Evolutionary conservation across 2,113 vertebrate genomes (phyloP).

Genomic region (Sander lucioperca): DNA sequence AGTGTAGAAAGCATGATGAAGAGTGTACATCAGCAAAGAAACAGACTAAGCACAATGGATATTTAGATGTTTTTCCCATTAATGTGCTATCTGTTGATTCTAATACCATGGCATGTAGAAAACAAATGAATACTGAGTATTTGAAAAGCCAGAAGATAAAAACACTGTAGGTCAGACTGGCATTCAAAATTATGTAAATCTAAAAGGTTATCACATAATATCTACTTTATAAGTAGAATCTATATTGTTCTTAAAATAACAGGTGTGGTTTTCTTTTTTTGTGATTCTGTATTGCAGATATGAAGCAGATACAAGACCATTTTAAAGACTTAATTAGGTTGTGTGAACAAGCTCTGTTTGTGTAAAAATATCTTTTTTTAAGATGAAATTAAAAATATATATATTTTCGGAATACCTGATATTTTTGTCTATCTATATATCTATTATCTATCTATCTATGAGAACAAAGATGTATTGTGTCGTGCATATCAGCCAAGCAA

Average conservation of each 20-base stretch:
- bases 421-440: background rate
- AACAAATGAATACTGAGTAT: constrained; percentile 84
- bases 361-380: constrained; percentile 31
- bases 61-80: background rate
- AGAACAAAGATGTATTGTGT: constrained; percentile 23
- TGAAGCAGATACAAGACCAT: constrained; percentile 18
- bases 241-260: constrained; percentile 30
- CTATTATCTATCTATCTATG: background rate
- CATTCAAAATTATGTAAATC: constrained; percentile 77
- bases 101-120: constrained; percentile 19
- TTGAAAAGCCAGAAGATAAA: constrained; percentile 50
- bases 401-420: constrained; percentile 16
- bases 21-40: background rate
- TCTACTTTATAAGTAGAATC: constrained; percentile 87
- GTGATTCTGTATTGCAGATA: constrained; percentile 40
- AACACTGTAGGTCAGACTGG: constrained; percentile 32
- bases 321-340: constrained; percentile 8
- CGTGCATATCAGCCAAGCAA: background rate
- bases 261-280: constrained; percentile 39
- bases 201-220: constrained; percentile 76
- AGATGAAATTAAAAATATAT: constrained; percentile 40
- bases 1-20: constrained; percentile 27
- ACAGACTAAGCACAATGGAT: constrained; percentile 18
- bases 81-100: constrained; percentile 27
- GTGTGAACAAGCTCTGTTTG: constrained; percentile 43